These are phyloP conservation scores for Himalopsyche japonica DNA, from an alignment of 2,888 invertebrate species.

Conservation along the genomic window DNA sequence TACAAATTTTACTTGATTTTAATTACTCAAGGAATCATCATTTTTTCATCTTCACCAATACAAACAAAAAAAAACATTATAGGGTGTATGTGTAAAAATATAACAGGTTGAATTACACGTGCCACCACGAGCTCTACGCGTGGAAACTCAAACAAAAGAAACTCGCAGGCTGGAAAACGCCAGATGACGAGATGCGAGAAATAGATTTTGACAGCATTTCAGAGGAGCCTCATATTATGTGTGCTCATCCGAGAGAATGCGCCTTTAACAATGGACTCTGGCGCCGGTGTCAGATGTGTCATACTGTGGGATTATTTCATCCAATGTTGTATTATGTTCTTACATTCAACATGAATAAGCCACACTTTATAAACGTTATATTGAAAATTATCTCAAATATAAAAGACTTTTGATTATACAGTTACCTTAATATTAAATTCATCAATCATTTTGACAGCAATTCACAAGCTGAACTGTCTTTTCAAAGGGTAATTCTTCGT, in stretches of 20 bases:
- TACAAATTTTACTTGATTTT: no score
- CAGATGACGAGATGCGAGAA: slow-evolving; percentile 31
- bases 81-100: background rate
- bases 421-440: background rate
- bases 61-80: no score
- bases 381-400: background rate
- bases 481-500: no score
- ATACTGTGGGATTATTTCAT: slow-evolving; percentile 24
- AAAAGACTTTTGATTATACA: background rate
- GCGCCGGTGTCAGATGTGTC: slow-evolving; percentile 14
- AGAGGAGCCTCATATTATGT: background rate
- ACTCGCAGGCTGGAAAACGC: slow-evolving; percentile 19
- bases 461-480: background rate
- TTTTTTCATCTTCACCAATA: no score
- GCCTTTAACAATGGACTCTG: slow-evolving; percentile 10
- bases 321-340: background rate
- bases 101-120: background rate
- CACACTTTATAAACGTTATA: background rate
- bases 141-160: slow-evolving; percentile 1
- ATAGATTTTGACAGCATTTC: slow-evolving; percentile 19
- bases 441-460: background rate
- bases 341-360: background rate
- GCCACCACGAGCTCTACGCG: background rate
- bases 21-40: no score
- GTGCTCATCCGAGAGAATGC: slow-evolving; percentile 12